Evolutionary conservation across 2,797 vertebrate genomes (phyloP).

Genomic region (Mus caroli): DNA sequence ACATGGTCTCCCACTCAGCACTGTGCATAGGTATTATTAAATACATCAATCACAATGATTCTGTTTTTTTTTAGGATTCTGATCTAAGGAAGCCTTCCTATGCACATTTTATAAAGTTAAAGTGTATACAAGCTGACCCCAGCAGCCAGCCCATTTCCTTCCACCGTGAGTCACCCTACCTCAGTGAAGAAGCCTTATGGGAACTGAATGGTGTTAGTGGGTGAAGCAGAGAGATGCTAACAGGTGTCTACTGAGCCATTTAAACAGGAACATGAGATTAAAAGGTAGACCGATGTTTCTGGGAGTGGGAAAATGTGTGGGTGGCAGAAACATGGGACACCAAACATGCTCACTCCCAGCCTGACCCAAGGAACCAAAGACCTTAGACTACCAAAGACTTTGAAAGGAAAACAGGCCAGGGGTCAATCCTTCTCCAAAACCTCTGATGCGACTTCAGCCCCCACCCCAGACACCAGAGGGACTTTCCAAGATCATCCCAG

Average conservation of each 20-base stretch:
- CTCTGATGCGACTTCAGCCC: neutral
- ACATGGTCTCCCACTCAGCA: neutral
- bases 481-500: too few relatives aligned
- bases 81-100: neutral
- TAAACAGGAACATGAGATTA: neutral
- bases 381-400: neutral
- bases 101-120: neutral
- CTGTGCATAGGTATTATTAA: neutral
- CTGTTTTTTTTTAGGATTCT: neutral
- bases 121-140: neutral
- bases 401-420: neutral
- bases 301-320: neutral
- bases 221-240: neutral
- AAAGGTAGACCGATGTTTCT: neutral
- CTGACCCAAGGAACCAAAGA: neutral
- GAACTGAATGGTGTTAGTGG: neutral
- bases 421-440: neutral
- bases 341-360: neutral
- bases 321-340: neutral
- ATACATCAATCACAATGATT: neutral
- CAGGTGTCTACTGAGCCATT: neutral
- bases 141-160: neutral
- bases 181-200: neutral
- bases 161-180: neutral
- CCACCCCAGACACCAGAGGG: neutral